These are phyloP conservation scores for Acanthisitta chloris DNA, from an alignment of 2,113 vertebrate species.

Conservation along the genomic window DNA sequence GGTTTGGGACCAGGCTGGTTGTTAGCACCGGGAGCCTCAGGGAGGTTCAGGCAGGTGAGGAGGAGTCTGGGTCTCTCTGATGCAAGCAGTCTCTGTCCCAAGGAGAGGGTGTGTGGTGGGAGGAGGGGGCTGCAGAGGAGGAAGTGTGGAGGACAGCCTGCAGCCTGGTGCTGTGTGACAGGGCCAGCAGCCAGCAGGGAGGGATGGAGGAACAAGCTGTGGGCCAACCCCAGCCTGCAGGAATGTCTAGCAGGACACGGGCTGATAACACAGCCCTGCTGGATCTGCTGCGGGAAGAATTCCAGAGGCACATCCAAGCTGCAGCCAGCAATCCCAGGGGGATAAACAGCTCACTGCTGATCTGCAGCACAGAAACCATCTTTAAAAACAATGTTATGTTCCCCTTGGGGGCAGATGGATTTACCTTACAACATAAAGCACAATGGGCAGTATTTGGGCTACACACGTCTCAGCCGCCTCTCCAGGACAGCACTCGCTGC, in stretches of 20 bases:
- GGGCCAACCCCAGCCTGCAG: neutral
- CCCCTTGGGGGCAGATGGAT: neutral
- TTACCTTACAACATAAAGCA: neutral
- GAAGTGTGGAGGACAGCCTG: fast-evolving
- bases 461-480: neutral
- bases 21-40: neutral
- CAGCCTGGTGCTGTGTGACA: neutral
- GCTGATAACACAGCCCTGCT: neutral
- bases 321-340: neutral
- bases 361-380: neutral
- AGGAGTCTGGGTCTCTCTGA: neutral
- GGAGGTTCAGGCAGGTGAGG: neutral
- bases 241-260: neutral
- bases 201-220: neutral
- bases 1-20: neutral
- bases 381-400: neutral
- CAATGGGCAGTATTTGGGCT: neutral
- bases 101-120: neutral
- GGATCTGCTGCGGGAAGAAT: neutral
- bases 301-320: neutral
- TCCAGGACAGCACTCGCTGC: neutral
- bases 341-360: neutral
- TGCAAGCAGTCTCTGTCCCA: neutral
- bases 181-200: neutral
- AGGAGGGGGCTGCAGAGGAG: neutral